These are phyloP conservation scores for Xiphophorus couchianus DNA, from an alignment of 2,113 vertebrate species.

Conservation along the genomic window DNA sequence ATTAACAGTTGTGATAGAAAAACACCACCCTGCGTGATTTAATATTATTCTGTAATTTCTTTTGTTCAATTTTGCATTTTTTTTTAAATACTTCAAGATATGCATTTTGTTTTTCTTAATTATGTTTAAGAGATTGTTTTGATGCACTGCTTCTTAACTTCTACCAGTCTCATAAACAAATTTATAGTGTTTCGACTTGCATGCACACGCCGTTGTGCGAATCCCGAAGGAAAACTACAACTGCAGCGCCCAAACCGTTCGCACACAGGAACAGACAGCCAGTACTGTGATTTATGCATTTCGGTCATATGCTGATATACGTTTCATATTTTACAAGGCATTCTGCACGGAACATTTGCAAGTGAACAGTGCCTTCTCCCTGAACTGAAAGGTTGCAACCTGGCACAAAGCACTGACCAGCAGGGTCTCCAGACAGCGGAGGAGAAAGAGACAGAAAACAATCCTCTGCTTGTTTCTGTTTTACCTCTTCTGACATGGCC, in stretches of 20 bases:
- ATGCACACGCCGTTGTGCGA: not conserved
- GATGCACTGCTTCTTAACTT: not conserved
- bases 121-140: no score
- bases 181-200: not conserved
- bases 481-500: constrained; percentile 75
- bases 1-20: constrained; percentile 48
- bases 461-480: constrained; percentile 75
- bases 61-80: not conserved
- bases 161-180: not conserved
- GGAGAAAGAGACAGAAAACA: constrained; percentile 68
- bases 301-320: not conserved
- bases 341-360: constrained; percentile 31
- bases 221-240: not conserved
- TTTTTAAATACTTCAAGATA: no score
- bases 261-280: not conserved
- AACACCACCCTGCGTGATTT: not conserved
- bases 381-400: constrained; percentile 63
- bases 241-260: no score
- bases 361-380: constrained; percentile 48
- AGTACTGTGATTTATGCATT: not conserved
- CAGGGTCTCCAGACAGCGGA: constrained; percentile 62
- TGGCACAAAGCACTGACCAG: constrained; percentile 59
- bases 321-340: constrained; percentile 7
- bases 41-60: not conserved
- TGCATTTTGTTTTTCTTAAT: no score